Conservation (phyloP, 2,888 invertebrate species). For the Rhaphigaster nebulosa region DNA sequence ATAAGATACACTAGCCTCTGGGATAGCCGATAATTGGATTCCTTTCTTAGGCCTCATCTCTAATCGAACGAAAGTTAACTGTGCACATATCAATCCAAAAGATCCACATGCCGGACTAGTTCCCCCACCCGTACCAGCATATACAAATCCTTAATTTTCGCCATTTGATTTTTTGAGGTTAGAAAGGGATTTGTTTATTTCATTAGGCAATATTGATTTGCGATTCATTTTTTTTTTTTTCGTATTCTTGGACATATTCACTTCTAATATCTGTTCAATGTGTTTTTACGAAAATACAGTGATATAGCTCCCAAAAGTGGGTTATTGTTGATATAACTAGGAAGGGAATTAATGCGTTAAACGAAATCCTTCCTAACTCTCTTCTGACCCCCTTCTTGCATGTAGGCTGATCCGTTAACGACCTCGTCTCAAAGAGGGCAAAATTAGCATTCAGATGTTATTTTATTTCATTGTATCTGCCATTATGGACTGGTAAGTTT, state of each 20-base stretch:
- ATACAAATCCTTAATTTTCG: background rate
- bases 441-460: conserved; percentile 31
- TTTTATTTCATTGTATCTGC: conserved; percentile 30
- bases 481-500: background rate
- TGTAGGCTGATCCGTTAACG: conserved; percentile 55
- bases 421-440: conserved; percentile 33
- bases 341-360: background rate
- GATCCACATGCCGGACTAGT: too few species aligned
- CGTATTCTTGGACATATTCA: background rate
- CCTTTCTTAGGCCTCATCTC: background rate
- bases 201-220: background rate
- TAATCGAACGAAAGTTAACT: too few species aligned
- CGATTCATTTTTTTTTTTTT: background rate
- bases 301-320: background rate
- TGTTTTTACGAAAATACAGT: background rate
- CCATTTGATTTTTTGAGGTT: background rate
- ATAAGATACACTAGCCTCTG: too few species aligned
- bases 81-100: too few species aligned
- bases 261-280: background rate
- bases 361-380: conserved; percentile 36
- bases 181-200: background rate
- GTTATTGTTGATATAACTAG: background rate
- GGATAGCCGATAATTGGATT: background rate
- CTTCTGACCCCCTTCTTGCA: conserved; percentile 49
- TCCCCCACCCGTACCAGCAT: too few species aligned